Percentiles rank a stretch among this genome's conserved stretches.
Evolutionary conservation across 2,113 vertebrate species (phyloP).

Genomic region (Bos taurus): ARS-UCD2.0 NC_037330.1:10269501-10270000

Average conservation of each 20-base stretch:
- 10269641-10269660: not conserved
- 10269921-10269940: not conserved
- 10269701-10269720: not conserved
- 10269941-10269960: not conserved
- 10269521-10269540: not conserved
- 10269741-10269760: not conserved
- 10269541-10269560: not conserved
- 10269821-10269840: not conserved
- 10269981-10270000: not conserved
- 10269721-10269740: not conserved
- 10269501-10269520: not conserved
- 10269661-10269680: not conserved
- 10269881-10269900: not conserved
- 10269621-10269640: not conserved
- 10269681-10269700: not conserved
- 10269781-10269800: not conserved
- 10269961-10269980: not conserved
- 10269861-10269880: not conserved
- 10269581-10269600: not conserved
- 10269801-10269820: not conserved
- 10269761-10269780: not conserved
- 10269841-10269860: not conserved
- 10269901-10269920: not conserved
- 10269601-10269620: not conserved
- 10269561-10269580: not conserved